phyloP scores from a whole-genome alignment of 2,797 vertebrate species.

The Salmo trutta region DNA sequence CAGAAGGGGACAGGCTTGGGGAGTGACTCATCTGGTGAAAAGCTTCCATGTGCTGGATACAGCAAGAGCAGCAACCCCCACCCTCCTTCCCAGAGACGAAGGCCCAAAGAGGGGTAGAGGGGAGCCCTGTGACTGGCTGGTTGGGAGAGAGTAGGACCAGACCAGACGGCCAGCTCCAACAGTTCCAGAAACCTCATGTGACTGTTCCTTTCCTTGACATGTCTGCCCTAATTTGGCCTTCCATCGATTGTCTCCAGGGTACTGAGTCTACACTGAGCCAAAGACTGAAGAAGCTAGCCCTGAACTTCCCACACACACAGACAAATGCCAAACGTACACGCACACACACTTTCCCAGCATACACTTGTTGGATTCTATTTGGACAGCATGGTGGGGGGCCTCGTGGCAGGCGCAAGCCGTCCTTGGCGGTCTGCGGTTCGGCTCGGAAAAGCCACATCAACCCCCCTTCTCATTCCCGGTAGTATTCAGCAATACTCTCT shows the following conservation, averaged over 20 bases:
- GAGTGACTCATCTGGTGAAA: conserved; percentile 62
- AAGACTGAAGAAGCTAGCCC: not conserved
- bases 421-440: conserved; percentile 63
- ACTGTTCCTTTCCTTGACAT: not conserved
- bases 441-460: conserved; percentile 27
- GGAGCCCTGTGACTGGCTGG: not conserved
- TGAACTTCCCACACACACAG: not conserved
- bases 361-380: not conserved
- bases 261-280: not conserved
- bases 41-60: conserved; percentile 5
- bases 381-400: conserved; percentile 46
- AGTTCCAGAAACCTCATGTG: conserved; percentile 1
- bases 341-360: not conserved
- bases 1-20: conserved; percentile 28
- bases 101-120: not conserved
- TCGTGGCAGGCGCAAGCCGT: conserved; percentile 40
- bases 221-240: conserved; percentile 12
- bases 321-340: not conserved
- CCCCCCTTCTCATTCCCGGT: conserved; percentile 9
- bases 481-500: conserved; percentile 6
- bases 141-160: not conserved
- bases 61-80: not conserved
- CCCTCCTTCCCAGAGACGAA: not conserved
- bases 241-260: conserved; percentile 3
- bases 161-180: not conserved